phyloP scores from a whole-genome alignment of 2,797 vertebrate genomes.

The Halcyon chelicuti region DNA sequence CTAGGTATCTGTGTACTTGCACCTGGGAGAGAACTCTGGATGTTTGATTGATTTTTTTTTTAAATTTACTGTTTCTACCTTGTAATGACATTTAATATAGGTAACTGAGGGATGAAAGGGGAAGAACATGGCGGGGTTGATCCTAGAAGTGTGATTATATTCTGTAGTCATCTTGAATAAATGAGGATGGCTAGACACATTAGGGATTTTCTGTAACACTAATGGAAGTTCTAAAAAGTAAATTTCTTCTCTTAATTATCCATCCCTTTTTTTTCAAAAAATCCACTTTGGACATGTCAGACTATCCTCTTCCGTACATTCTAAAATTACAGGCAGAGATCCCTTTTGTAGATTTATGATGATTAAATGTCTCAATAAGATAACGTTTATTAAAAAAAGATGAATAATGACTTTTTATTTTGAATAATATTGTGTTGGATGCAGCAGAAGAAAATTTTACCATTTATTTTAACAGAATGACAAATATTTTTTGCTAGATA shows the following conservation, averaged over 20 bases:
- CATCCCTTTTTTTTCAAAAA: neutral
- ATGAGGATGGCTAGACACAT: neutral
- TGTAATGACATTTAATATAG: neutral
- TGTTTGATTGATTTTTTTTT: neutral
- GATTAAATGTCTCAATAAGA: neutral
- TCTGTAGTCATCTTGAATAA: neutral
- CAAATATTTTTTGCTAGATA: neutral
- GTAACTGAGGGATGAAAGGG: neutral
- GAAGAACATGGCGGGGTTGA: neutral
- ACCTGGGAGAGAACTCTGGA: neutral
- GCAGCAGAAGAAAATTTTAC: neutral
- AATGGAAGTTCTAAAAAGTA: neutral
- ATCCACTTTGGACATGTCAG: neutral
- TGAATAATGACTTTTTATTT: neutral
- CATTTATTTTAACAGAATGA: neutral
- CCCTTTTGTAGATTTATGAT: neutral
- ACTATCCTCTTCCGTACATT: neutral
- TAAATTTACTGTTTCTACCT: neutral
- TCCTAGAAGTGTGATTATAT: neutral
- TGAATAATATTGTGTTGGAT: neutral
- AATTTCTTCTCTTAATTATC: neutral
- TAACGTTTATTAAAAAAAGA: neutral
- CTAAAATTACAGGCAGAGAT: neutral
- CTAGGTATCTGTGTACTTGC: neutral
- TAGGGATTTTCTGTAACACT: neutral